Base-by-base conservation (phyloP, 2,888 invertebrate genomes). In the Poecilobothrus nobilitatus region DNA sequence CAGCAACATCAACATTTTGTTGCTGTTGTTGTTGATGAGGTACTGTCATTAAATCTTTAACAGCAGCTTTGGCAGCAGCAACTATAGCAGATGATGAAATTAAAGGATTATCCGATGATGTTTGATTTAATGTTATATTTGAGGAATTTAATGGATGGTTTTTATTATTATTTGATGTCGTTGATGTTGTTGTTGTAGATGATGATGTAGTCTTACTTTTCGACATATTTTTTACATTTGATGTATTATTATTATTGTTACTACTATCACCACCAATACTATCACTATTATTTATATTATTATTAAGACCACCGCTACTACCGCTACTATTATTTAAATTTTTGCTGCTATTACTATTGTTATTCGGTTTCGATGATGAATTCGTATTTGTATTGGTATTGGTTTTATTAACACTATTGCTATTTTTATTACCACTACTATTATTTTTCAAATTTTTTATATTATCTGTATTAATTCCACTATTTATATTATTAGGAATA, bases 151-250 rank as follows among this genome's bases (percentile, higher is more conserved):
- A 6, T 65, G 65, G 70, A 71, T 69, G 70, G 71, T 66, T 69
- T 69, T 68, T 68, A 71, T 44, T 72, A 66, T 27, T 71, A 68
- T 20, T 68, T 67, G 21, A 64, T 67, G 67, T 70, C 67, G 71
- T 22, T 70, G 64, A 12, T 34, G 27, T 34, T 27, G 65, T n/a
- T 33, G 66, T 27, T 27, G 66, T 8, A 8, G 66, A 61, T 33
- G 66, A 34, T 33, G 66, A 53, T 33, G 70, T 27, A 33, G 22
- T 67, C 75, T 73, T 70, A 72, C 73, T 69, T 70, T 72, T 74
- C 70, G 75, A 74, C 73, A 75, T 72, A 75, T 73, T 74, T 74
- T 75, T 75, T 71, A 74, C 74, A 74, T 73, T 74, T 73, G 73
- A 73, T 74, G 73, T 74, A 70, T 71, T 73, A 75, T 72, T 71